Conservation (phyloP, 2,113 vertebrate species). For the Nipponia nippon region DNA sequence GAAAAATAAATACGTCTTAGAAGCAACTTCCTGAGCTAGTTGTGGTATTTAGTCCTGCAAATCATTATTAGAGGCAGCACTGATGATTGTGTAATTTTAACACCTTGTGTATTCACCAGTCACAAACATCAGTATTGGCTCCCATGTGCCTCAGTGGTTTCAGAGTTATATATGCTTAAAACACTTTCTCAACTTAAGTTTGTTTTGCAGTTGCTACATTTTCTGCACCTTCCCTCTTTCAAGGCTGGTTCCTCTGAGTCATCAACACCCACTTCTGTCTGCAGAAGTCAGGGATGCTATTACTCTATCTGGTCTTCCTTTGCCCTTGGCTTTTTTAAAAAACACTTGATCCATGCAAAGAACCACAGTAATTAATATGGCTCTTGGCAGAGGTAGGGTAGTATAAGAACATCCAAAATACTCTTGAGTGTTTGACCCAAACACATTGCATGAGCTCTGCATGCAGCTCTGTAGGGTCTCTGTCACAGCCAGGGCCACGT, state of each 20-base stretch:
- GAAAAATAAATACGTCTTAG: not conserved
- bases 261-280: not conserved
- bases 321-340: not conserved
- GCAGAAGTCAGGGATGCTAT: not conserved
- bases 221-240: not conserved
- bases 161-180: not conserved
- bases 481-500: not conserved
- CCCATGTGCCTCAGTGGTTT: not conserved
- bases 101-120: not conserved
- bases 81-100: not conserved
- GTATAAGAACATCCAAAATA: not conserved
- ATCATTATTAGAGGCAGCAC: not conserved
- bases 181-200: not conserved
- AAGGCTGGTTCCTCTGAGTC: not conserved
- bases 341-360: not conserved
- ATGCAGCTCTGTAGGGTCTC: not conserved
- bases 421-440: not conserved
- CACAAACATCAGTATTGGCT: not conserved
- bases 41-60: not conserved
- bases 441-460: not conserved
- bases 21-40: not conserved
- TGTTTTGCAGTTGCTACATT: not conserved
- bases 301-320: not conserved
- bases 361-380: not conserved
- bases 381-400: not conserved